Percentiles rank a stretch among this genome's conserved stretches.
Evolutionary conservation across 2,888 invertebrate species (phyloP).

Genomic region (Drosophila kanekoi): DNA sequence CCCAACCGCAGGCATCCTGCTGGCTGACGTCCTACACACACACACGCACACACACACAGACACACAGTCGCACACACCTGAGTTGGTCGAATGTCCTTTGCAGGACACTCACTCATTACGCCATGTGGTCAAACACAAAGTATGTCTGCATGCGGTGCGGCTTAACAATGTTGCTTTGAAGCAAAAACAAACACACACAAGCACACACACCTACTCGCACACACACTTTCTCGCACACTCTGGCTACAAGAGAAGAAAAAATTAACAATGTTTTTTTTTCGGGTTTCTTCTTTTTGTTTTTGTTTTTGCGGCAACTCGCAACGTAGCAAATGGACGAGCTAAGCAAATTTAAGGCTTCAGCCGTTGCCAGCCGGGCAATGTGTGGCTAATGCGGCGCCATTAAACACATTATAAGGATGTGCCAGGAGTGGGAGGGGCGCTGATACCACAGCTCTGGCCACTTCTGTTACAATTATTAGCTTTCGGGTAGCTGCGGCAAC

Average conservation of each 20-base stretch:
- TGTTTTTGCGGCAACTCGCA: conserved; percentile 12
- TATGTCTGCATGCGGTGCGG: conserved; percentile 66
- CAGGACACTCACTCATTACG: conserved; percentile 65
- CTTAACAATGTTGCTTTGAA: conserved; percentile 65
- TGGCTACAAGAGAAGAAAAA: not conserved
- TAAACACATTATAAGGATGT: conserved; percentile 61
- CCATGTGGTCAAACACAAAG: conserved; percentile 75
- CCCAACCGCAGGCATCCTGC: conserved; percentile 68
- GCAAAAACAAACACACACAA: conserved; percentile 32
- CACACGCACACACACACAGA: conserved; percentile 4
- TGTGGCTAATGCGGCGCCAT: conserved; percentile 72
- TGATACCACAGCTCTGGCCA: conserved; percentile 18
- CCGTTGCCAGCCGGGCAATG: conserved; percentile 45
- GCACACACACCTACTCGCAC: conserved; percentile 7
- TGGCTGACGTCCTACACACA: not conserved
- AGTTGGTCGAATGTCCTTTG: conserved; percentile 36
- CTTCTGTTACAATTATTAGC: conserved; percentile 66
- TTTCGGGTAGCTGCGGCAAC: conserved; percentile 51
- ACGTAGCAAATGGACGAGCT: conserved; percentile 35
- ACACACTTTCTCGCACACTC: not conserved
- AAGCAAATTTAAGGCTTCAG: conserved; percentile 68
- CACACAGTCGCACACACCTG: conserved; percentile 16
- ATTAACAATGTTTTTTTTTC: conserved; percentile 31
- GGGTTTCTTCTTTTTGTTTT: no score
- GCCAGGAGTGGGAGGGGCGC: not conserved